Evolutionary conservation across 1,140 invertebrate species (phyloP), one percentile per base, ranked within the genome.

Genomic region (Campoletis sonorensis): DNA sequence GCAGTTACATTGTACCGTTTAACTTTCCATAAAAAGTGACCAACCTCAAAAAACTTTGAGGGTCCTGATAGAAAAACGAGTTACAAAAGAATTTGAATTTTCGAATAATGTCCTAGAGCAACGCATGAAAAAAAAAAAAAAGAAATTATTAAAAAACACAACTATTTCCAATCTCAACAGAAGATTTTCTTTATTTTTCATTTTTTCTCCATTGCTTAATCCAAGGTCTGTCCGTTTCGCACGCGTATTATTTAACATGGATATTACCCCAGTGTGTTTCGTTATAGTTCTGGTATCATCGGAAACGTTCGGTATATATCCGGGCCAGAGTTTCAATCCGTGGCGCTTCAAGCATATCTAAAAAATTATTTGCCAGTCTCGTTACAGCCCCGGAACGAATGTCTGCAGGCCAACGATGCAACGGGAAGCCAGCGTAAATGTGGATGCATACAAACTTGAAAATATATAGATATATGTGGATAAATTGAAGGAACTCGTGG

Each of bases 311-410:
- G 54, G 18, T 45, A 13, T 45, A 45, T 26, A 26, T 64, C 61
- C 23, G 23, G 16, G 16, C 23, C 73, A 16, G 27, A 77, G 54
- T 77, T 77, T 77, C 54, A 61, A 77, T 77, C 73, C 73, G 54
- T 21, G 80, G 82, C 85, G 84, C 85, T 87, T 85, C 84, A 79
- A 85, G 82, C 30, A 70, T 84, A 85, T 86, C 84, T 82, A 87
- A 87, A 87, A 87, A 87, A 83, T 86, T 86, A 83, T 87, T 85
- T 84, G 83, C 85, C 86, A 82, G 86, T 86, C 84, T 86, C 83
- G 85, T 86, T 87, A 87, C 84, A 84, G 73, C 5, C 23, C 58
- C 83, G 84, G 81, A 86, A 87, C 85, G 83, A 82, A 83, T 80
- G 37, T 78, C 72, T 49, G 77, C 73, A 77, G 54, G 73, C 73